Evolutionary conservation across 2,113 vertebrate species (phyloP).

Genomic region (Fulica atra): DNA sequence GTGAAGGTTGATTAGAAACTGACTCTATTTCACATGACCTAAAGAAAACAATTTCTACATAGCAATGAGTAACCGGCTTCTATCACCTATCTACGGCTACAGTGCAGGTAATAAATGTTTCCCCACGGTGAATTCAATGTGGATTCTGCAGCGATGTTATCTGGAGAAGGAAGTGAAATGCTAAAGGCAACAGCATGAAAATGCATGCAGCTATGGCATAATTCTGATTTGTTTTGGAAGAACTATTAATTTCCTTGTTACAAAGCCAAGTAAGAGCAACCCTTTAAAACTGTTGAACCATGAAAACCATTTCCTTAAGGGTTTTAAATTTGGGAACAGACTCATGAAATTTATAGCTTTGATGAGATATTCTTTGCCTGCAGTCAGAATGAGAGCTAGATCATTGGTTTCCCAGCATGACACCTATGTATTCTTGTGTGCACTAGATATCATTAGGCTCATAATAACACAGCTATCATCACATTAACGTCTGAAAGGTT

Average conservation of each 20-base stretch:
- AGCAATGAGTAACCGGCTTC: constrained; percentile 46
- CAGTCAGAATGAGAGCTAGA: constrained; percentile 86
- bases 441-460: constrained; percentile 87
- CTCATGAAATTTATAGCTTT: constrained; percentile 87
- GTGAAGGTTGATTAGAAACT: constrained; percentile 78
- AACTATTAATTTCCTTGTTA: constrained; percentile 94
- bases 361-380: constrained; percentile 87
- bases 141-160: constrained; percentile 53
- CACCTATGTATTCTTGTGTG: constrained; percentile 81
- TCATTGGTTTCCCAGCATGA: constrained; percentile 91
- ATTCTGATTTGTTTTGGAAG: constrained; percentile 91
- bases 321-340: constrained; percentile 87
- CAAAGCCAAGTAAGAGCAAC: constrained; percentile 87
- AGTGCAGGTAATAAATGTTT: constrained; percentile 70
- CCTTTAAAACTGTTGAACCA: constrained; percentile 88
- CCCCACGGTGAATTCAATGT: constrained; percentile 64
- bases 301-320: constrained; percentile 91
- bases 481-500: constrained; percentile 83
- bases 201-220: constrained; percentile 79
- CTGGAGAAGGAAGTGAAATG: constrained; percentile 59
- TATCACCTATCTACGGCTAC: constrained; percentile 31
- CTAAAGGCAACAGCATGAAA: constrained; percentile 74
- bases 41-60: constrained; percentile 74
- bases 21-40: constrained; percentile 62
- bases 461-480: constrained; percentile 85